Conservation (phyloP, 1,140 invertebrate species). For the Hyles vespertilio region DNA sequence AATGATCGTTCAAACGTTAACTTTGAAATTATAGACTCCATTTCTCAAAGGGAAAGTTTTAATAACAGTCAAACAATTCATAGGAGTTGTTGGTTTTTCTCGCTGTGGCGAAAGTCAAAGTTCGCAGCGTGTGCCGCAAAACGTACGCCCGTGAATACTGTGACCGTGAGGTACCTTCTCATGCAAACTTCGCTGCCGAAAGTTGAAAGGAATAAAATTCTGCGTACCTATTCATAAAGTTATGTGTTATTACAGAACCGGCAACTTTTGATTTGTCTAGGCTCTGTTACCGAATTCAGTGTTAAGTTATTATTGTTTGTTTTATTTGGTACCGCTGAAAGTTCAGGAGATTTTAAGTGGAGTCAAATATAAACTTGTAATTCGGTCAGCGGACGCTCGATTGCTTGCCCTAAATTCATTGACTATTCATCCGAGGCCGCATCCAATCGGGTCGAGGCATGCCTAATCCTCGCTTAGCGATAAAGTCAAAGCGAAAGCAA, state of each 20-base stretch:
- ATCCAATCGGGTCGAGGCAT: conserved; percentile 48
- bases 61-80: conserved; percentile 43
- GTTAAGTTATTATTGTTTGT: no score
- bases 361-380: conserved; percentile 43
- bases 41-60: conserved; percentile 35
- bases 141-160: conserved; percentile 28
- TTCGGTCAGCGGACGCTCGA: no score
- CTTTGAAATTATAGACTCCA: conserved; percentile 33
- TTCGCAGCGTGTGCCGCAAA: conserved; percentile 33
- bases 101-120: conserved; percentile 20
- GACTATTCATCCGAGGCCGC: conserved; percentile 52
- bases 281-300: no score
- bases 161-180: conserved; percentile 17
- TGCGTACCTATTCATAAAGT: no score
- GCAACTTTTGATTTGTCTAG: no score
- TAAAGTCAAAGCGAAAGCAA: conserved; percentile 64
- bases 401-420: conserved; percentile 54
- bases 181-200: conserved; percentile 37
- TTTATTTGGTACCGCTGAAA: no score
- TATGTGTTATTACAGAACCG: no score
- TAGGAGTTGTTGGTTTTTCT: conserved; percentile 22
- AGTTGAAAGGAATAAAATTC: conserved; percentile 27
- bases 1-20: conserved; percentile 35
- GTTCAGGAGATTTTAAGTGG: conserved; percentile 29
- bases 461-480: conserved; percentile 44